A percentile compares a stretch with the other conserved stretches of the same genome.
Conservation (phyloP, 1,140 invertebrate genomes). For the Notospermus geniculatus region DNA sequence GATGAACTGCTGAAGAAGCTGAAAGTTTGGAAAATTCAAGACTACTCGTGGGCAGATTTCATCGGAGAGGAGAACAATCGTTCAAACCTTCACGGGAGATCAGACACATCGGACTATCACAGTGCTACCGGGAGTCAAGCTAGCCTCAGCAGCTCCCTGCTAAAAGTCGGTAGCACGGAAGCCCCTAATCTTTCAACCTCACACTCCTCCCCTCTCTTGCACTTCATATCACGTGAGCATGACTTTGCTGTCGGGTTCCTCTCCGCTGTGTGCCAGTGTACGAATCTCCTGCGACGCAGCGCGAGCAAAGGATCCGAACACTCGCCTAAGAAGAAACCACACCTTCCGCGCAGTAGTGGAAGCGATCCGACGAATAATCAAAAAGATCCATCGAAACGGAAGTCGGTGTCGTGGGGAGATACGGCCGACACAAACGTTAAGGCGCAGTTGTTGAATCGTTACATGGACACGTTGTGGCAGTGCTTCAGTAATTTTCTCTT, state of each 20-base stretch:
- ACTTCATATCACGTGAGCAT: constrained; percentile 45
- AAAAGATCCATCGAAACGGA: constrained; percentile 29
- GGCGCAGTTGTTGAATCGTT: constrained; percentile 38
- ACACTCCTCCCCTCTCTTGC: constrained; percentile 41
- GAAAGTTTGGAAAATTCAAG: constrained; percentile 31
- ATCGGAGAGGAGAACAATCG: not conserved
- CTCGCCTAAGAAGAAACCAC: not conserved
- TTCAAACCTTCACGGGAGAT: not conserved
- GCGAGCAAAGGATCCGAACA: constrained; percentile 5
- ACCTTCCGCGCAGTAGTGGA: not conserved
- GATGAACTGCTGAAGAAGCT: constrained; percentile 43
- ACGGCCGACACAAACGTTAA: constrained; percentile 45
- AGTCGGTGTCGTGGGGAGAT: constrained; percentile 54
- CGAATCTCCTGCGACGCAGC: constrained; percentile 45
- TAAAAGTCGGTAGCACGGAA: constrained; percentile 37
- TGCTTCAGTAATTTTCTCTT: constrained; percentile 45
- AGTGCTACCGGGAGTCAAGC: constrained; percentile 40
- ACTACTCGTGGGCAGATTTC: constrained; percentile 22
- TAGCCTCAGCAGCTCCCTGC: constrained; percentile 36
- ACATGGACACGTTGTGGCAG: constrained; percentile 49
- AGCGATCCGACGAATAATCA: not conserved
- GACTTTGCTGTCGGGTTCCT: constrained; percentile 52
- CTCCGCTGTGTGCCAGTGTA: constrained; percentile 51
- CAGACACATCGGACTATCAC: constrained; percentile 44
- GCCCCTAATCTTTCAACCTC: constrained; percentile 40